phyloP scores from a whole-genome alignment of 64 coral and sea anemone species.

The Pocillopora damicornis region DNA sequence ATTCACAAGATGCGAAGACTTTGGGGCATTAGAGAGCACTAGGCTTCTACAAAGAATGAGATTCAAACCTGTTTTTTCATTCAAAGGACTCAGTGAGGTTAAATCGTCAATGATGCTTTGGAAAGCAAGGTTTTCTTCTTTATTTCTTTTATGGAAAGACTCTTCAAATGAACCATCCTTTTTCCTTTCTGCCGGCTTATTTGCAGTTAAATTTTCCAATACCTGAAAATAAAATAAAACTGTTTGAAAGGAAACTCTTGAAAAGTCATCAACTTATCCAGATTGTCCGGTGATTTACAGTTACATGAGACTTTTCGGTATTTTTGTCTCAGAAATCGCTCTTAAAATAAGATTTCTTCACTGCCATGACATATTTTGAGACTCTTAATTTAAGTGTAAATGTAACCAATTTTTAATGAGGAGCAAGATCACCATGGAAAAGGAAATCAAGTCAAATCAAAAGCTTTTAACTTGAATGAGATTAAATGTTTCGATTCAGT shows the following conservation, averaged over 20 bases:
- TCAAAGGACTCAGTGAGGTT: slow-evolving; percentile 69
- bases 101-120: slow-evolving; percentile 18
- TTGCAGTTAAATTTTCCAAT: slow-evolving; percentile 4
- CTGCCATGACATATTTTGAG: too few species aligned
- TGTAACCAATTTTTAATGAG: too few species aligned
- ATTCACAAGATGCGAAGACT: neutral
- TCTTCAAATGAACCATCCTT: neutral
- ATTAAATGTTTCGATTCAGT: too few species aligned
- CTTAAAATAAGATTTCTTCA: too few species aligned
- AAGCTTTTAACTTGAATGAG: too few species aligned
- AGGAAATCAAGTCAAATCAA: too few species aligned
- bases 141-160: neutral
- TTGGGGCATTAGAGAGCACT: neutral
- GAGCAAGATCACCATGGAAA: too few species aligned
- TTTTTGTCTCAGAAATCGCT: too few species aligned
- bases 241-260: neutral
- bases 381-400: too few species aligned
- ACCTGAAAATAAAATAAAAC: neutral
- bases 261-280: too few species aligned
- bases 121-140: neutral
- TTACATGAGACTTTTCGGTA: too few species aligned
- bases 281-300: too few species aligned
- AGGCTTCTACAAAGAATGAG: neutral
- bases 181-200: neutral
- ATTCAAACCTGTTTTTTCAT: slow-evolving; percentile 78